Evolutionary conservation across 2,797 vertebrate genomes (phyloP), one percentile per base, ranked within the genome.

Genomic region (Acomys russatus): DNA sequence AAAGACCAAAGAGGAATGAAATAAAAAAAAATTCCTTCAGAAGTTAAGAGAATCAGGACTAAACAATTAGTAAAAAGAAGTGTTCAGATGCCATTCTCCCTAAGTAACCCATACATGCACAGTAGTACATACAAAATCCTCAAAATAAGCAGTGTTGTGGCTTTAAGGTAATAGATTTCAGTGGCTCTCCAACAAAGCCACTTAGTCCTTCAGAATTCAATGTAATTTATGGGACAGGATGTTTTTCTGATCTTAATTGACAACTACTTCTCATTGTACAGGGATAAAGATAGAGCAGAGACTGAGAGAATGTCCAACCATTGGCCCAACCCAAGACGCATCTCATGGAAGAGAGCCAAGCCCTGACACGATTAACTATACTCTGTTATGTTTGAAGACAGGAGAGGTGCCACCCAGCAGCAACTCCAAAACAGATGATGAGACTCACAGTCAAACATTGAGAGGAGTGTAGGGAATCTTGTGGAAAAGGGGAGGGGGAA

Each of bases 11-110:
- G 11, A 94, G 87, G 7, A 78, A 90, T 38, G 70, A 68, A 94
- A 92, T 80, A 20, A 51, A 94, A 51, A 59, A 59, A 7, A 5
- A 93, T 61, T 61, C 54, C 10, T 93, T 97, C n/a, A 51, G 77
- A 91, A 97, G 97, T 91, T 4, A 63, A 86, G 17, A 91, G 17
- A 91, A 18, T 82, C 92, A 79, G 56, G 22, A 82, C 9, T 25
- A 80, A 54, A 76, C 56, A 66, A 82, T 94, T 91, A 95, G 33
- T 18, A 66, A n/a, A 91, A 95, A 35, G 70, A 94, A 95, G 63
- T 59, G 66, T 6, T 2, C 12, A 70, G 64, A 80, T 85, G 73
- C 68, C 71, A 59, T 73, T 94, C 25, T 88, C 61, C 68, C 63
- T 59, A 97, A 88, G 80, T 88, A 90, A 96, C 84, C 20, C 9